Evolutionary conservation across 2,797 vertebrate genomes (phyloP).

Genomic region (Halcyon smyrnensis): DNA sequence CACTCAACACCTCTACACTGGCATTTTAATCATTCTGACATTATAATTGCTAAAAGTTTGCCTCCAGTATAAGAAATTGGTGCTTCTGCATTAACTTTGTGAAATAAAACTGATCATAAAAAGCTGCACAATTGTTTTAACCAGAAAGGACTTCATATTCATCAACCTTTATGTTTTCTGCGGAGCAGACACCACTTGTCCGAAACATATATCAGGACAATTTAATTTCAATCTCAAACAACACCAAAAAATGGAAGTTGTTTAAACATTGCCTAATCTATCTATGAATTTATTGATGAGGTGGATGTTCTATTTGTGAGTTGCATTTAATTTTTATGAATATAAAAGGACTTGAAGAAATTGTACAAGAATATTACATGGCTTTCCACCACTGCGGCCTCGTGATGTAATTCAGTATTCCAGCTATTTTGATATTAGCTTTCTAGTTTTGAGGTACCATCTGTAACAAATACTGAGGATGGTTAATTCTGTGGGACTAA

Average conservation of each 20-base stretch:
- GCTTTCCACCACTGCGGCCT: neutral
- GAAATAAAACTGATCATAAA: neutral
- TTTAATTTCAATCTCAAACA: neutral
- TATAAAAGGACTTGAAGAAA: neutral
- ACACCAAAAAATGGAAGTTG: neutral
- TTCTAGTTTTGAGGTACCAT: neutral
- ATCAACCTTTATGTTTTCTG: neutral
- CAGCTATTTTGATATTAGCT: neutral
- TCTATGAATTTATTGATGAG: neutral
- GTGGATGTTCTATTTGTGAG: neutral
- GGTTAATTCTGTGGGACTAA: neutral
- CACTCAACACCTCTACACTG: rapidly evolving
- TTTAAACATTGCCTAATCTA: neutral
- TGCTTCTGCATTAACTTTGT: neutral
- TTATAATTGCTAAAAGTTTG: neutral
- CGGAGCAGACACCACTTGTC: neutral
- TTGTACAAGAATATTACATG: neutral
- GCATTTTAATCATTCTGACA: neutral
- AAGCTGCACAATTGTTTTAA: neutral
- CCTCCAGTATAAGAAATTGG: neutral
- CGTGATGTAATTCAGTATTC: neutral
- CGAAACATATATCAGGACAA: neutral
- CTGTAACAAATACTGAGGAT: neutral
- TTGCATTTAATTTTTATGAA: neutral
- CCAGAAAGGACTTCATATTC: neutral